These are phyloP conservation scores for Cosmorhoe ocellata DNA, from an alignment of 2,888 invertebrate species.

Conservation along the genomic window DNA sequence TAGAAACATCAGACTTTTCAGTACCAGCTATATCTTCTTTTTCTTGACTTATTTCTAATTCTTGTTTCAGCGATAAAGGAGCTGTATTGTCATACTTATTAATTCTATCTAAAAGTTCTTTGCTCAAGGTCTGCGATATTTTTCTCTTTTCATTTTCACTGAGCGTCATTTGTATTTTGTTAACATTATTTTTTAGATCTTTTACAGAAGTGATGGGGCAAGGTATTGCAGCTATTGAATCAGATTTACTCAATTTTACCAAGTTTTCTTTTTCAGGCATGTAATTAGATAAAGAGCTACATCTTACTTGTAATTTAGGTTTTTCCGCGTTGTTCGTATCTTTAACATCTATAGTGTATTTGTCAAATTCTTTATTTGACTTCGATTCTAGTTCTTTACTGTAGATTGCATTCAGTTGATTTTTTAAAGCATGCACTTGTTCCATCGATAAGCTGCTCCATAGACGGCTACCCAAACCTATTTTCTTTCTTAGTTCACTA, in stretches of 20 bases:
- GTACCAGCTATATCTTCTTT: slow-evolving; percentile 27
- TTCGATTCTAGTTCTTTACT: slow-evolving; percentile 82
- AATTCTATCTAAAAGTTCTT: slow-evolving; percentile 87
- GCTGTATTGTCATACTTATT: slow-evolving; percentile 64
- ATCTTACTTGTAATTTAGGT: slow-evolving; percentile 79
- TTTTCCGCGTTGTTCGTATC: slow-evolving; percentile 55
- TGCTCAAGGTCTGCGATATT: slow-evolving; percentile 87
- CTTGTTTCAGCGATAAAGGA: slow-evolving; percentile 63
- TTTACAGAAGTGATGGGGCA: slow-evolving; percentile 69
- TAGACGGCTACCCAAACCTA: slow-evolving; percentile 87
- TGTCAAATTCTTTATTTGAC: slow-evolving; percentile 62
- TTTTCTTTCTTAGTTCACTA: slow-evolving; percentile 70
- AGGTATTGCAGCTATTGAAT: slow-evolving; percentile 81
- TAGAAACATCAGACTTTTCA: slow-evolving; percentile 16
- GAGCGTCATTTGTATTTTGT: slow-evolving; percentile 75
- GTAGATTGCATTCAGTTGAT: slow-evolving; percentile 91
- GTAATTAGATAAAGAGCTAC: slow-evolving; percentile 79
- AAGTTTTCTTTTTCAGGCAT: slow-evolving; percentile 59
- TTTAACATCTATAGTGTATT: slow-evolving; percentile 85
- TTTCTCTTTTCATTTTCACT: slow-evolving; percentile 88
- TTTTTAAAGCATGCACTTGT: slow-evolving; percentile 90
- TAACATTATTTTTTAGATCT: slow-evolving; percentile 73
- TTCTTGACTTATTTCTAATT: slow-evolving; percentile 84
- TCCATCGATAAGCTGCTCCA: slow-evolving; percentile 93
- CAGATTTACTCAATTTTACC: slow-evolving; percentile 73